Evolutionary conservation across 2,888 invertebrate species (phyloP), one percentile per base, ranked within the genome.

Genomic region (Teinopalpus imperialis): DNA sequence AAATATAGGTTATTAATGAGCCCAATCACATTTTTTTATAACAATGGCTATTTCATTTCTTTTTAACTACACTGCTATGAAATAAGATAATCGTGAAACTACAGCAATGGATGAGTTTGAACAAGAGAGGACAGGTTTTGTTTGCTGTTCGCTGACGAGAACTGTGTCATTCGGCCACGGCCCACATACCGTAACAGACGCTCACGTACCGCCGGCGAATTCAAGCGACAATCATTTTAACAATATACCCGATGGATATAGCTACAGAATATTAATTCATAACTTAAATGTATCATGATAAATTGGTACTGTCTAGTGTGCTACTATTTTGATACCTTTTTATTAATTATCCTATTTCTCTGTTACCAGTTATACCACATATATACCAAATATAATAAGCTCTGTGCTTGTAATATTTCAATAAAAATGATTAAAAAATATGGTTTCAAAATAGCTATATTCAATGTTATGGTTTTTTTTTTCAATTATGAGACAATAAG

Each of bases 151-250:
- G 67, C 60, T 61, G 62, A 58, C 57, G 70, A 68, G 76, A 87
- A 78, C 76, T 77, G 75, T 82, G 87, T 78, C 80, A 86, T 68
- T 75, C 74, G 85, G 86, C 70, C 86, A 63, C 77, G 85, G 61
- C 85, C 82, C 57, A 85, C 82, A 85, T 86, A 77, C 75, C 73
- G 56, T 37, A 62, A 54, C 58, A 60, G 56, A 54, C 66, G 63
- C 69, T 72, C 78, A 75, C 74, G 79, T 69, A 60, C 66, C 51
- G 58, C 7, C 44, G 42, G 55, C 64, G 61, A 67, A 67, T 66
- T 69, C 67, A 63, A 69, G 66, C 64, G 51, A 59, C 59, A 54
- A 69, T 62, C 48, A 47, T 23, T 23, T 30, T 30, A 20, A 20
- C 21, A 13, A 23, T 29, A 34, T 12, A 40, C 6, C 26, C 24